phyloP scores from a whole-genome alignment of 35 echinoderm and acorn worm species.

The Eucidaris tribuloides region DNA sequence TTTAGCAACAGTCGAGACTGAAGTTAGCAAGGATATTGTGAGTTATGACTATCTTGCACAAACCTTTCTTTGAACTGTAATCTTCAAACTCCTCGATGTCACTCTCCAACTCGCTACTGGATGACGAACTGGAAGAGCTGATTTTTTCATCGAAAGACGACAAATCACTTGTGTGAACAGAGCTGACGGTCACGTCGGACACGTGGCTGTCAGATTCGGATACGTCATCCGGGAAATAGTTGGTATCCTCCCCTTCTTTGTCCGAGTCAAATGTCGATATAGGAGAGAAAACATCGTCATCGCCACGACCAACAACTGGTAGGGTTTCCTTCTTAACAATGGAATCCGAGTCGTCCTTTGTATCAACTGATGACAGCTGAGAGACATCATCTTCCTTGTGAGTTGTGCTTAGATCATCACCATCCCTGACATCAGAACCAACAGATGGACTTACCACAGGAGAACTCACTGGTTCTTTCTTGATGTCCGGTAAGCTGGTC shows the following conservation, averaged over 20 bases:
- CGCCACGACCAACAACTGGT: slow-evolving; percentile 34
- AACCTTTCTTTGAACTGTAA: neutral
- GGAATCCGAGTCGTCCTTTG: slow-evolving; percentile 33
- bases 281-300: slow-evolving; percentile 8
- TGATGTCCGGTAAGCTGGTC: neutral
- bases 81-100: slow-evolving; percentile 48
- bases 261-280: slow-evolving; percentile 2
- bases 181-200: slow-evolving; percentile 98
- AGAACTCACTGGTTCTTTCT: neutral
- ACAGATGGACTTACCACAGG: no score
- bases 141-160: slow-evolving; percentile 93
- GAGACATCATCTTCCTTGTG: no score
- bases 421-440: no score
- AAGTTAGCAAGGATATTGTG: neutral
- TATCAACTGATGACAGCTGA: slow-evolving; percentile 2
- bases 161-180: slow-evolving; percentile 96
- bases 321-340: slow-evolving; percentile 9
- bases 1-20: neutral
- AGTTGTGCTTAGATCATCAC: no score
- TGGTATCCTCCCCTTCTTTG: slow-evolving; percentile 34
- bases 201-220: slow-evolving; percentile 70
- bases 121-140: slow-evolving; percentile 68
- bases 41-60: neutral
- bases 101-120: slow-evolving; percentile 48
- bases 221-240: slow-evolving; percentile 6